Conservation (phyloP, 2,888 invertebrate genomes). For the Miltochrista miniata region DNA sequence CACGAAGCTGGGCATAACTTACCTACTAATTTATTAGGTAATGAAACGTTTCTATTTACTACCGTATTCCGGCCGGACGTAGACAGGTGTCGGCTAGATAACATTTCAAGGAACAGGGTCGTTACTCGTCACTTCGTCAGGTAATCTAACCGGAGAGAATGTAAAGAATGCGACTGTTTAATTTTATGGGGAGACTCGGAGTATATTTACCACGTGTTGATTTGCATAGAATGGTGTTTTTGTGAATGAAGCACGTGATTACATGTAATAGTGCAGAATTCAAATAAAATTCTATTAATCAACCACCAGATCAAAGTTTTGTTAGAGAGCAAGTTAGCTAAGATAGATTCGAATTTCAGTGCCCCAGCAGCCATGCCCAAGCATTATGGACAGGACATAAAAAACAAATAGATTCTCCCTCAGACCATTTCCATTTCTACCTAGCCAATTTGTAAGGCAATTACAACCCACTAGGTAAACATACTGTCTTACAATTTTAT, state of each 20-base stretch:
- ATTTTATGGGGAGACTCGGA: neutral
- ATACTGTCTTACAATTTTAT: no score
- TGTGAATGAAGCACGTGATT: neutral
- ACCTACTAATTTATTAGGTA: constrained; percentile 6
- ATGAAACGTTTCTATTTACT: constrained; percentile 11
- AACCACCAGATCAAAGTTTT: no score
- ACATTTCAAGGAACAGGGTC: constrained; percentile 20
- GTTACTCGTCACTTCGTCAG: neutral
- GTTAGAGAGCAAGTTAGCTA: no score
- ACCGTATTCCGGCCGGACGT: constrained; percentile 7
- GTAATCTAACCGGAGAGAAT: neutral
- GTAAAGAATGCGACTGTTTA: neutral
- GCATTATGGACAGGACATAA: no score
- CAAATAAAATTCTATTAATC: no score
- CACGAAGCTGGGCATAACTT: neutral
- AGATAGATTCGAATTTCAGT: no score
- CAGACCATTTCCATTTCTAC: no score
- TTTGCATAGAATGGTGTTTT: neutral
- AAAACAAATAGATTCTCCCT: no score
- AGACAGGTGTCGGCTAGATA: constrained; percentile 17
- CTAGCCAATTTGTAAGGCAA: no score
- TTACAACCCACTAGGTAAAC: no score
- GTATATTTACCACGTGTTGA: neutral
- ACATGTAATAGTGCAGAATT: no score
- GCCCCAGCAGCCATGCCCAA: no score